Evolutionary conservation across 2,113 vertebrate genomes (phyloP).

Genomic region (Helogale parvula): DNA sequence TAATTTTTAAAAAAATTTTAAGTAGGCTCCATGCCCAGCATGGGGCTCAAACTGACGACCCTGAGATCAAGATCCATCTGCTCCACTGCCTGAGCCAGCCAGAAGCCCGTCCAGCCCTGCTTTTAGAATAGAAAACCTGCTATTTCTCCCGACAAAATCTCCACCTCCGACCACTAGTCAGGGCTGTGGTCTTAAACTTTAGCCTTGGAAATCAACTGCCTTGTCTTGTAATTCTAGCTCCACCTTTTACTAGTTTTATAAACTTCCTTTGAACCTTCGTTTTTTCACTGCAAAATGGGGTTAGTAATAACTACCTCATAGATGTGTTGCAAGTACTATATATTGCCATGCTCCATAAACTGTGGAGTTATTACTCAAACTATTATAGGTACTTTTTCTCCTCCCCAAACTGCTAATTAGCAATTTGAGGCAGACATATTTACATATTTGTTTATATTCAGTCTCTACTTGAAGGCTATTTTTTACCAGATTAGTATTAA

Average conservation of each 20-base stretch:
- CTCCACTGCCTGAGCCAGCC: neutral
- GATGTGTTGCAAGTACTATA: neutral
- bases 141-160: neutral
- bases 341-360: neutral
- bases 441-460: neutral
- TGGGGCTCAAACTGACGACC: neutral
- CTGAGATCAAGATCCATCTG: neutral
- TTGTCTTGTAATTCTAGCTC: neutral
- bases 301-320: neutral
- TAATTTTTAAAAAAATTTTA: neutral
- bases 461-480: neutral
- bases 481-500: neutral
- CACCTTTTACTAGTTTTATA: slow-evolving; percentile 1
- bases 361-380: neutral
- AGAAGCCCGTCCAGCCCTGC: neutral
- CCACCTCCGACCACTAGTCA: neutral
- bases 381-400: neutral
- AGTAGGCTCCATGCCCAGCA: neutral
- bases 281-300: neutral
- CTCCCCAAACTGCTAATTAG: neutral
- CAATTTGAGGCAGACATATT: neutral
- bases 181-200: neutral
- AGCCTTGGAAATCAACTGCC: neutral
- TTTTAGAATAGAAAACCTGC: neutral
- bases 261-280: neutral